Base-by-base conservation (phyloP, 2,113 vertebrate genomes). In the Formicarius rufipectus region DNA sequence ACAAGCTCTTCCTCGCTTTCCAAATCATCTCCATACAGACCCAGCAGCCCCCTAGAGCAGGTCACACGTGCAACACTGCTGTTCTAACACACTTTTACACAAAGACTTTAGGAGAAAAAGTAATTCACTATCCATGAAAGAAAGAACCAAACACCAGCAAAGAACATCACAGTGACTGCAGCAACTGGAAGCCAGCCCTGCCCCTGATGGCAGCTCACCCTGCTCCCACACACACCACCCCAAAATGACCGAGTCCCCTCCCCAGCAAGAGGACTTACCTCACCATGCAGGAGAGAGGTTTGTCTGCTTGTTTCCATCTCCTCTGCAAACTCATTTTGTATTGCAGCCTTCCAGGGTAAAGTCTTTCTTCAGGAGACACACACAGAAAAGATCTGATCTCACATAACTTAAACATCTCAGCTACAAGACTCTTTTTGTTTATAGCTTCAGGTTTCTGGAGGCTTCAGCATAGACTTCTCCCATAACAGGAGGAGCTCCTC, bases 31-130 rank as follows among this genome's bases (percentile, higher is more conserved):
- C 58, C 49, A 83, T 7, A 10, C 28, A 84, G n/a, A 31, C 39
- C 14, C 14, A 82, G 37, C 55, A 58, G 12, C 5, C 11, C n/a
- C 37, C 10, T 44, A 5, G 17, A 71, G 7, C 66, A 50, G 25
- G 16, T 8, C 55, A 40, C 33, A 21, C 1, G 1, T 0, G 0
- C 35, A 18, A 7, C 14, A 3, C n/a, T 31, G 14, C 63, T 15
- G 4, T 7, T 20, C 44, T 8, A 8, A 22, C 59, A 40, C 45
- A n/a, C 33, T 67, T 50, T 66, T 72, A 44, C 50, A 60, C 7
- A 40, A 71, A 71, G 58, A 44, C 40, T 85, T 58, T 10, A 45
- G 4, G 10, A 14, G 15, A 11, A 7, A 23, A 28, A 66, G 6
- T 4, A 12, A 63, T 8, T 63, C 49, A 6, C 6, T 2, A 7